Base-by-base conservation (phyloP, 2,797 vertebrate species). In the Cirrhinus molitorella region DNA sequence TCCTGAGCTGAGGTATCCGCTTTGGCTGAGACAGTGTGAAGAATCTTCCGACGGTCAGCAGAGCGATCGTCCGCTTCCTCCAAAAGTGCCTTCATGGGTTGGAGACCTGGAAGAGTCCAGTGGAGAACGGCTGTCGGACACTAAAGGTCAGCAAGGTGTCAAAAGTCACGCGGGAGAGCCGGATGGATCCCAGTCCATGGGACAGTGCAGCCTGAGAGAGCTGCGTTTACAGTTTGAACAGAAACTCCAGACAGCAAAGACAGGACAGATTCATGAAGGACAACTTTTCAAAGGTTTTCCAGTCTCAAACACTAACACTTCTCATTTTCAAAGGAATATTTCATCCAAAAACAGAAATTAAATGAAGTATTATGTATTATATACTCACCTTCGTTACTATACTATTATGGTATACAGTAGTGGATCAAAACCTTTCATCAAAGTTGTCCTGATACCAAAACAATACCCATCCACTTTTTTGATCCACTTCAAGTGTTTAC, bases 1-100 rank as follows among this genome's bases (percentile, higher is more conserved):
- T 83, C 95, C 96, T 34, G 92, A 93, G 43, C 85, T 89, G 45
- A 92, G 86, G 49, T 95, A 95, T 72, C 95, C 95, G 0, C 3
- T 86, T 21, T 96, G 95, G 95, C 90, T 96, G 13, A 89, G 90
- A 43, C 91, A 84, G 79, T 89, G 88, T 80, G 89, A 91, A 23
- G 85, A 91, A 63, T 71, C 90, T 19, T 78, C 88, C 16, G 85
- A 89, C 65, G 57, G 89, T 76, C 68, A 14, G 8, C 40, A 59
- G 74, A 14, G 49, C 7, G 49, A 16, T 10, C 67, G 8, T 1
- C 12, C 37, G 19, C 75, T 13, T 3, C 34, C 47, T 76, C 67
- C 67, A 14, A n/a, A 63, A 55, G 65, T 85, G 25, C 86, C 89
- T 1, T 85, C 77, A 5, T 89, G 89, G 89, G 78, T 90, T n/a